These are phyloP conservation scores for Rotaria socialis DNA, from an alignment of 2,888 invertebrate genomes.

Conservation along the genomic window DNA sequence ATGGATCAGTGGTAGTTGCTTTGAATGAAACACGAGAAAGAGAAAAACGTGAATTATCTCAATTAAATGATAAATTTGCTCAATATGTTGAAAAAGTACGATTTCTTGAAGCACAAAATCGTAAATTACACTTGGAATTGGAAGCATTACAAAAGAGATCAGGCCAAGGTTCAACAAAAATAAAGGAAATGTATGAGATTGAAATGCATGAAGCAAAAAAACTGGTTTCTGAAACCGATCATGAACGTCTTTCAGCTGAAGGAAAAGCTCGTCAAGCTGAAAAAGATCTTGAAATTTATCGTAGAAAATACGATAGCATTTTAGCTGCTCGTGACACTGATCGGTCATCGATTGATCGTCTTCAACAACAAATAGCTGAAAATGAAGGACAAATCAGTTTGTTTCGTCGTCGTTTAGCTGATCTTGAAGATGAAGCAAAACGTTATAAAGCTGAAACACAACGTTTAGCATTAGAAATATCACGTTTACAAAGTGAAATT, in stretches of 20 bases:
- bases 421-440: slow-evolving; percentile 46
- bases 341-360: slow-evolving; percentile 39
- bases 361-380: slow-evolving; percentile 45
- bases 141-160: slow-evolving; percentile 56
- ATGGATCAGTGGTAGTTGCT: slow-evolving; percentile 42
- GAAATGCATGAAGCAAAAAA: slow-evolving; percentile 61
- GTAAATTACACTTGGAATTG: slow-evolving; percentile 56
- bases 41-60: slow-evolving; percentile 46
- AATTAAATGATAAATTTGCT: slow-evolving; percentile 62
- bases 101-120: slow-evolving; percentile 60
- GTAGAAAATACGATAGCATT: slow-evolving; percentile 42
- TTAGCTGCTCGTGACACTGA: slow-evolving; percentile 43
- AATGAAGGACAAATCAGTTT: slow-evolving; percentile 46
- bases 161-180: slow-evolving; percentile 57
- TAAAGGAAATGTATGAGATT: slow-evolving; percentile 61
- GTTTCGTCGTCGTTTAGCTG: slow-evolving; percentile 41
- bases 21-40: slow-evolving; percentile 45
- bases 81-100: slow-evolving; percentile 61
- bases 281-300: slow-evolving; percentile 44
- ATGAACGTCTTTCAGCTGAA: slow-evolving; percentile 61
- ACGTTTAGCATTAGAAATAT: slow-evolving; percentile 43
- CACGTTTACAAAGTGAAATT: slow-evolving; percentile 43
- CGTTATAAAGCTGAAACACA: slow-evolving; percentile 47
- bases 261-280: slow-evolving; percentile 52
- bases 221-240: slow-evolving; percentile 61